A percentile compares a stretch with the other conserved stretches of the same genome.
Evolutionary conservation across 2,113 vertebrate genomes (phyloP).

Genomic region (Tyto alba): DNA sequence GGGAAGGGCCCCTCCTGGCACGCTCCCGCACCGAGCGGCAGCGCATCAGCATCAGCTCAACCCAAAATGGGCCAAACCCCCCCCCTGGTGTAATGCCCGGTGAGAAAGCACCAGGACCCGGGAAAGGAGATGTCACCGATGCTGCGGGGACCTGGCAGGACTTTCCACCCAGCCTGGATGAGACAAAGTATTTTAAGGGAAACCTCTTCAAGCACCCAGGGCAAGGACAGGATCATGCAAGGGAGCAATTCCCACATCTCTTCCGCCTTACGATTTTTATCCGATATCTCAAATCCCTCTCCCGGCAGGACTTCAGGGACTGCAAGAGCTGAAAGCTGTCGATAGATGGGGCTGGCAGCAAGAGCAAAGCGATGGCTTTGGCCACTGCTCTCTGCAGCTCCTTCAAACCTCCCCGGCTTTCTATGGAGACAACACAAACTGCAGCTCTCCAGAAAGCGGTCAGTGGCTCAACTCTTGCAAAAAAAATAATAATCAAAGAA

Average conservation of each 20-base stretch:
- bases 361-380: neutral
- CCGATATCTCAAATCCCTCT: fast-evolving
- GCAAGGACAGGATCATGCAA: neutral
- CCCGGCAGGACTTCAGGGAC: neutral
- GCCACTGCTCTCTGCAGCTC: fast-evolving
- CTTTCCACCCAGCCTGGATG: neutral
- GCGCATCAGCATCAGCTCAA: neutral
- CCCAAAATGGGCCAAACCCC: neutral
- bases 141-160: fast-evolving
- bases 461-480: neutral
- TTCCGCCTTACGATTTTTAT: fast-evolving
- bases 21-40: fast-evolving
- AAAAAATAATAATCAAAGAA: neutral
- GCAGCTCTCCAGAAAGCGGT: neutral
- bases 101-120: fast-evolving
- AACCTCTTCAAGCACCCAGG: neutral
- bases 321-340: neutral
- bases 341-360: slow-evolving; percentile 37
- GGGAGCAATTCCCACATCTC: neutral
- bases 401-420: neutral
- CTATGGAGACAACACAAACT: neutral
- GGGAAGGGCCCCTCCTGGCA: no score
- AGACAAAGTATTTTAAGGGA: neutral
- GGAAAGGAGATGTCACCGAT: fast-evolving
- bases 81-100: fast-evolving